Evolutionary conservation across 2,888 invertebrate genomes (phyloP), one percentile per base, ranked within the genome.

Genomic region (Drosophila falleni): DNA sequence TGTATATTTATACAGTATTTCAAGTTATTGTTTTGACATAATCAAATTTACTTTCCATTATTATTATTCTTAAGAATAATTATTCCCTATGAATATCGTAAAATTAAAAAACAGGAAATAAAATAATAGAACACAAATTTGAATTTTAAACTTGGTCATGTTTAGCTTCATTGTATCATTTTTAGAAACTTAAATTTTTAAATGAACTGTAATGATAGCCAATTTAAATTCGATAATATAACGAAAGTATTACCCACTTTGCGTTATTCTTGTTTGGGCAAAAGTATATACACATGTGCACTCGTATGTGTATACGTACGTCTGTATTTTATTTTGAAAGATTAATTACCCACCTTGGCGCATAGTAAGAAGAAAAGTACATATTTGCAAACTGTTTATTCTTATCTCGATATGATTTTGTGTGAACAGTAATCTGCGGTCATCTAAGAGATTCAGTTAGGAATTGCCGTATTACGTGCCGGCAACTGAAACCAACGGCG

Each of bases 301-400:
- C 5, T n/a, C 13, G 50, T 42, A 9, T 16, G n/a, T 58, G 31
- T 49, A 16, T 33, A n/a, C 23, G 23, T 60, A 56, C 19, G 58
- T 68, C 37, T 74, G 64, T 58, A 63, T 70, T 78, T 74, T 78
- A 74, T 66, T 74, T 78, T 74, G 70, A 74, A 78, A 77, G 78
- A 77, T 77, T 78, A 76, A 76, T 79, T 79, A 76, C 79, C 66
- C 63, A 47, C 63, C 65, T 74, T 77, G 74, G 66, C 74, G 77
- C 78, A 78, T 74, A 78, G 71, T 68, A 71, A 74, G 74, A 74
- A 78, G 75, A 78, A 78, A 71, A 78, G 78, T 72, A 80, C 69
- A 81, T 84, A 82, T 88, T 88, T 86, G 80, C 83, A 80, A 87
- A 71, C 65, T 72, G 78, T 75, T 80, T 58, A 72, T 63, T 81